A percentile compares a stretch with the other conserved stretches of the same genome.
Evolutionary conservation across 1,140 invertebrate genomes (phyloP).

Genomic region (Lucilia sericata): DNA sequence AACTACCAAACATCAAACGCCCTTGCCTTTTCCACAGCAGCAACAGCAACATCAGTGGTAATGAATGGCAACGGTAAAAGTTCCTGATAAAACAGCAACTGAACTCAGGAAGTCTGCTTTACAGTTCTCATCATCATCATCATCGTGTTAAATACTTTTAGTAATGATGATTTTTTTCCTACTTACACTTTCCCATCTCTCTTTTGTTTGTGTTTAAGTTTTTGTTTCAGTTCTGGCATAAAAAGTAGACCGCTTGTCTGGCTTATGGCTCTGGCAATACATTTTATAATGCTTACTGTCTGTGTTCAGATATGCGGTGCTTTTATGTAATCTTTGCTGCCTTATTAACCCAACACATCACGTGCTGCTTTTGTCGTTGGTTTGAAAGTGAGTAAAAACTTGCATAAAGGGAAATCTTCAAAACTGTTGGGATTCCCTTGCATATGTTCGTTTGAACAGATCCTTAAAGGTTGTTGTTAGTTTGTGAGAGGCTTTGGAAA

Average conservation of each 20-base stretch:
- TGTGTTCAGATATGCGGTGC: neutral
- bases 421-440: slow-evolving; percentile 3
- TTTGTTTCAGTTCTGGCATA: neutral
- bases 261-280: neutral
- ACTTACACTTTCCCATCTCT: neutral
- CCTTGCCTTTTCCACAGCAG: neutral
- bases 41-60: neutral
- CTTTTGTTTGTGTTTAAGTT: neutral
- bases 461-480: slow-evolving; percentile 3
- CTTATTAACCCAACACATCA: slow-evolving; percentile 36
- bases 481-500: neutral
- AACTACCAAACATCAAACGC: neutral
- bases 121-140: neutral
- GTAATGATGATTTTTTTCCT: neutral
- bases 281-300: neutral
- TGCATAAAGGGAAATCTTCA: neutral
- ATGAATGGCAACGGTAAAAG: neutral
- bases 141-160: neutral
- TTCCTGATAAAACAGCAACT: slow-evolving; percentile 6
- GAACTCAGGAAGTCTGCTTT: slow-evolving; percentile 21
- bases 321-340: neutral
- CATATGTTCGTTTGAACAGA: neutral
- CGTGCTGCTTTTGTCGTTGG: neutral
- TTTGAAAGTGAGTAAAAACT: neutral
- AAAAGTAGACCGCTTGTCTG: slow-evolving; percentile 38